Conservation (phyloP, 2,113 vertebrate genomes). For the Brachyhypopomus occidentalis region DNA sequence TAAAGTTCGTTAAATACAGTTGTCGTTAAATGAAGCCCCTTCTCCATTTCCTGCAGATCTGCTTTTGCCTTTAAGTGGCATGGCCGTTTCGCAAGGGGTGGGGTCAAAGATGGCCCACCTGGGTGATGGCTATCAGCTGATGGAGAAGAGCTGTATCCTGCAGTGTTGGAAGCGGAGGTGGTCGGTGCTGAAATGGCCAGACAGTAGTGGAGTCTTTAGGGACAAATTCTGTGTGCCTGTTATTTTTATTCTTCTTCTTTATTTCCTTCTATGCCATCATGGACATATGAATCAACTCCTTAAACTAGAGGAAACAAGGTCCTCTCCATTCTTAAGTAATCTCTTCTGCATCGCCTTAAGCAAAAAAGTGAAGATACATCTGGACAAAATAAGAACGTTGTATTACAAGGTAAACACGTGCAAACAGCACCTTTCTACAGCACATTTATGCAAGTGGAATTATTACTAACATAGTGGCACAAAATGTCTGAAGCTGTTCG, state of each 20-base stretch:
- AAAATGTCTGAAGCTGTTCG: slow-evolving; percentile 15
- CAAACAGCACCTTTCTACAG: neutral
- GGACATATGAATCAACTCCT: too few relatives aligned
- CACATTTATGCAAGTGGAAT: neutral
- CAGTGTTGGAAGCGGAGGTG: slow-evolving; percentile 33
- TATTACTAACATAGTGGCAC: neutral
- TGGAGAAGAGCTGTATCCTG: slow-evolving; percentile 38
- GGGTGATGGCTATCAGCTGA: slow-evolving; percentile 52
- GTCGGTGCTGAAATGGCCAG: neutral
- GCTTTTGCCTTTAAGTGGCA: slow-evolving; percentile 14
- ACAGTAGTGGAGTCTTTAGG: slow-evolving; percentile 9
- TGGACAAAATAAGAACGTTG: neutral
- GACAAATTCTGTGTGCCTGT: slow-evolving; percentile 8
- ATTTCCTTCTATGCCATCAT: too few relatives aligned
- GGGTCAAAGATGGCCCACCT: neutral
- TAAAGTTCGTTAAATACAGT: neutral
- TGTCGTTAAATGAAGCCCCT: slow-evolving; percentile 5
- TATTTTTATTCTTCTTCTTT: too few relatives aligned
- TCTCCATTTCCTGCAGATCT: slow-evolving; percentile 17
- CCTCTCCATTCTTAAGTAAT: too few relatives aligned
- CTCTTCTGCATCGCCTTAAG: too few relatives aligned
- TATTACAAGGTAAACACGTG: neutral
- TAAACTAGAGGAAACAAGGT: too few relatives aligned
- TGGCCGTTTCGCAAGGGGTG: neutral
- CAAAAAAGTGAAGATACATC: neutral